Evolutionary conservation across 1,140 invertebrate species (phyloP), one percentile per base, ranked within the genome.

Genomic region (Meteorus sp.): DNA sequence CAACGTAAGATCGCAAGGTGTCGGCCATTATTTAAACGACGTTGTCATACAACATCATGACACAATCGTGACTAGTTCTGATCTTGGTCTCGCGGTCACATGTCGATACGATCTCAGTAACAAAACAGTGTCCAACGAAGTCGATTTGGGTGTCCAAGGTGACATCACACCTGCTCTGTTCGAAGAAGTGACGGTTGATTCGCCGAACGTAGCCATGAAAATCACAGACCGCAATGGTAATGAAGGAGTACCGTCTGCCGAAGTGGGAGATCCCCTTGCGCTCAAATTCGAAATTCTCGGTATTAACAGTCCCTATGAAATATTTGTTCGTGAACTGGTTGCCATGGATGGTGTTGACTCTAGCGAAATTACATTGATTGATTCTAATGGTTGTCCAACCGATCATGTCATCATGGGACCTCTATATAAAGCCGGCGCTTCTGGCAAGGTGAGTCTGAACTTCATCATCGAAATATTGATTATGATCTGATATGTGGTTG

Each of bases 11-110:
- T 90, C 93, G 69, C 91, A 91, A 66, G 89, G 89, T 35, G 83
- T 92, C 11, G 91, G 91, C 51, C 86, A 89, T 65, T 95, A 93
- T 65, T 78, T 92, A 56, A 94, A 93, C 75, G 92, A 94, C 78
- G 90, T 94, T 9, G 89, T 95, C 29, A 94, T 95, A 67, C 93
- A 97, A 74, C 93, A 96, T 78, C 94, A 97, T 78, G 93, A 96
- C 73, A 94, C 92, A 60, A 95, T 97, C 64, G 93, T 97, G 41
- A 97, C 94, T 35, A 94, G 92, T 39, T 93, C 92, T 4, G 94
- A 96, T 84, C 83, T 96, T 65, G 94, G 93, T 2, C 83, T 96
- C 20, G 92, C 92, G 3, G 89, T 96, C 22, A 93, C 93, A 60
- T 96, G 94, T 75, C 93, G 95, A 72, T 96, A 95, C 75, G 93